A percentile compares a stretch with the other conserved stretches of the same genome.
These are phyloP conservation scores for Tympanoctomys barrerae DNA, from an alignment of 2,797 vertebrate species.

Conservation along the genomic window DNA sequence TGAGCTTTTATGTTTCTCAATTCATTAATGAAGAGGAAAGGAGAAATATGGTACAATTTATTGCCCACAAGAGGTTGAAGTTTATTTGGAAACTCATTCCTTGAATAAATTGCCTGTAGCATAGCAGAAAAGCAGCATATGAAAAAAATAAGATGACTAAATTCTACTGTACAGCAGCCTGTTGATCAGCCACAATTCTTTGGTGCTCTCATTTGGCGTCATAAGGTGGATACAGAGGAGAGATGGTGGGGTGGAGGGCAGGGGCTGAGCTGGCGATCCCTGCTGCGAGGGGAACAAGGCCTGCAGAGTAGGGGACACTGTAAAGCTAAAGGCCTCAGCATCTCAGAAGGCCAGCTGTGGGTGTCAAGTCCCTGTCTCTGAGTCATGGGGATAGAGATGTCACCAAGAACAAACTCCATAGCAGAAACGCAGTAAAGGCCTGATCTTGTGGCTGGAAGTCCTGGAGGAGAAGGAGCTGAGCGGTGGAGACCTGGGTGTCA, in stretches of 20 bases:
- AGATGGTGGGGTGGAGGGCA: accelerated
- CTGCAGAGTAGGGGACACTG: accelerated
- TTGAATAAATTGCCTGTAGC: neutral
- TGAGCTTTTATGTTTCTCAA: neutral
- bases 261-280: accelerated
- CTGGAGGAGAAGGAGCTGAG: neutral
- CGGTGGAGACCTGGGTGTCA: neutral
- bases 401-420: neutral
- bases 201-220: neutral
- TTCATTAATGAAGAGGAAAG: neutral
- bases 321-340: neutral
- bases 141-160: neutral
- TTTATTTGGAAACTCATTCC: neutral
- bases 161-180: neutral
- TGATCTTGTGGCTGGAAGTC: too few species aligned
- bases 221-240: neutral
- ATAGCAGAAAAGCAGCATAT: neutral
- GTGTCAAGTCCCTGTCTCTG: neutral
- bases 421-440: too few species aligned
- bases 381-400: neutral
- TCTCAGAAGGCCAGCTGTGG: neutral
- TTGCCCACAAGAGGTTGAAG: neutral
- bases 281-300: accelerated
- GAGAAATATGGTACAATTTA: neutral
- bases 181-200: accelerated